Percentiles rank a stretch among this genome's conserved stretches.
Conservation (phyloP, 1,140 invertebrate species). For the Drosophila mojavensis region DNA sequence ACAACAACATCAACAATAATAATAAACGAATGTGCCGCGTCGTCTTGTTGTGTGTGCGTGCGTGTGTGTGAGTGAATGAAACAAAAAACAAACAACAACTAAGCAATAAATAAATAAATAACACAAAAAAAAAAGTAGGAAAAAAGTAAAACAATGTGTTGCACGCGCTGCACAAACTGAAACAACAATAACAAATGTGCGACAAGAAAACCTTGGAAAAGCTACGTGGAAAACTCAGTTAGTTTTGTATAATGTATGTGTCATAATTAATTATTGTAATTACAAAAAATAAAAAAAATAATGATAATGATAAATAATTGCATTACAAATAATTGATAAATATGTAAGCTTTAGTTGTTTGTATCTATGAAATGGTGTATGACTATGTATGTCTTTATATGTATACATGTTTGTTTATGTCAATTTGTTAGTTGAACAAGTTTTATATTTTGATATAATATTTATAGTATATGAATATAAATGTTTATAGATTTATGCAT, state of each 20-base stretch:
- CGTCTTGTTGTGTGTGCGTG: neutral
- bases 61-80: constrained; percentile 35
- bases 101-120: constrained; percentile 38
- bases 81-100: constrained; percentile 33
- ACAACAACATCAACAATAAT: constrained; percentile 32
- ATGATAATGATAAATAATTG: constrained; percentile 50
- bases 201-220: constrained; percentile 39
- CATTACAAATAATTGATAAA: neutral
- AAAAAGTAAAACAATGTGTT: constrained; percentile 55
- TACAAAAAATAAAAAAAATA: constrained; percentile 2
- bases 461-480: neutral
- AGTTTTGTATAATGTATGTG: constrained; percentile 12
- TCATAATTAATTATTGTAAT: constrained; percentile 59
- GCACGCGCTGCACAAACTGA: constrained; percentile 58
- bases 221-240: constrained; percentile 34
- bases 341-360: too few species aligned
- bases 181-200: constrained; percentile 37
- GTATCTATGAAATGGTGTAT: too few species aligned
- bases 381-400: neutral
- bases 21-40: constrained; percentile 32
- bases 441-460: constrained; percentile 17
- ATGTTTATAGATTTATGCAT: constrained; percentile 11
- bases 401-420: neutral
- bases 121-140: constrained; percentile 6
- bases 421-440: neutral